Evolutionary conservation across 2,113 vertebrate species (phyloP), one percentile per base, ranked within the genome.

Genomic region (Barnardius zonarius): DNA sequence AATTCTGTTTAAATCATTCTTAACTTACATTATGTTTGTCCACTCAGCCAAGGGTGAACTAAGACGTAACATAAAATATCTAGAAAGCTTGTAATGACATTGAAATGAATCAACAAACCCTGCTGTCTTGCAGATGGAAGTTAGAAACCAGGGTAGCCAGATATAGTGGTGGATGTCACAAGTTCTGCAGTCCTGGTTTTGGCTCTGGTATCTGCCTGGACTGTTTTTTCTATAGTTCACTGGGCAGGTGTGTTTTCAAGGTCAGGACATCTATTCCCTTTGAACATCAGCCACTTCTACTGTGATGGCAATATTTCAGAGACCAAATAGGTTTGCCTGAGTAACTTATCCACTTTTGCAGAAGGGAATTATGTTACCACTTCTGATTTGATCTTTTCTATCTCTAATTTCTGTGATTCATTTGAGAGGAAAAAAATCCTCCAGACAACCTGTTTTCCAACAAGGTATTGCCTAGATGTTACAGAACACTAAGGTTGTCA

Each of bases 331-430:
- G 83, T 97, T 83, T 94, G 67, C 90, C 83, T 81, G 85, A 94
- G n/a, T 70, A 92, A 92, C 93, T 93, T 96, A 92, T 62, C 94
- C 93, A 83, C 39, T 94, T 94, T 72, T 83, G 93, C 92, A 95
- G 90, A 83, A 41, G 85, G 90, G 79, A 92, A 91, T 97, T 97
- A 94, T 70, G 86, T 92, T 86, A n/a, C 61, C 61, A 25, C 54
- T 86, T 86, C 64, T 69, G 74, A 81, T 70, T 86, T 92, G 79
- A 96, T 96, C 88, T 90, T 80, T 83, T 59, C 88, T 77, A 63
- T 90, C 68, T 97, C 82, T 86, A 70, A 95, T 90, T 94, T 95
- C 68, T 83, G 2, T 70, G 59, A 96, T 90, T 77, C 63, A 90
- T 95, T 91, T 91, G 46, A 35, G 35, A 86, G 46, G 61, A 43